A percentile compares a stretch with the other conserved stretches of the same genome.
These are phyloP conservation scores for Leucania comma DNA, from an alignment of 2,888 invertebrate species.

Conservation along the genomic window DNA sequence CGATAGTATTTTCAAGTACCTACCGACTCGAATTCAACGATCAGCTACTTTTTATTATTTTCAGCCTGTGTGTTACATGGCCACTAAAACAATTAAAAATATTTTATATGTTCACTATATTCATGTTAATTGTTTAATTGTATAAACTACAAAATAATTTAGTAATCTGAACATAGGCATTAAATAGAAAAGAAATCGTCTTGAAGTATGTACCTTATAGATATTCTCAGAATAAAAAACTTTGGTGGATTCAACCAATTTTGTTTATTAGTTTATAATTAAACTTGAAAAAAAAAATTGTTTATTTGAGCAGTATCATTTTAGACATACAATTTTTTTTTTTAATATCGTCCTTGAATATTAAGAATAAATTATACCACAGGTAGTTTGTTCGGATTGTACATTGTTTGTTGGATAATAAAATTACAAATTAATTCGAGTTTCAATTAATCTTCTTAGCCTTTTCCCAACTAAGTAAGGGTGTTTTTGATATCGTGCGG, in stretches of 20 bases:
- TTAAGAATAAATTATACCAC: conserved; percentile 49
- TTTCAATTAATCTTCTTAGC: conserved; percentile 19
- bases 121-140: conserved; percentile 19
- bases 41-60: conserved; percentile 1
- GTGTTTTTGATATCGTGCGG: too few relatives aligned
- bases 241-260: neutral
- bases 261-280: neutral
- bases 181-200: neutral
- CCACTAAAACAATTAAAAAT: conserved; percentile 35
- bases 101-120: conserved; percentile 44
- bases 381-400: conserved; percentile 61
- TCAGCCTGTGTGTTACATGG: conserved; percentile 52
- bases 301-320: neutral
- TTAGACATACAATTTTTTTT: conserved; percentile 1
- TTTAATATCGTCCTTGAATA: conserved; percentile 46
- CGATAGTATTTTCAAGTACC: neutral
- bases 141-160: conserved; percentile 11
- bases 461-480: too few relatives aligned
- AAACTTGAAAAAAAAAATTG: neutral
- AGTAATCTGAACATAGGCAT: conserved; percentile 1
- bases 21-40: neutral
- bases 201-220: neutral
- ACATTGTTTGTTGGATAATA: conserved; percentile 64
- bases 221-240: neutral
- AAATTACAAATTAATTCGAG: conserved; percentile 43